A percentile compares a stretch with the other conserved stretches of the same genome.
Evolutionary conservation across 2,797 vertebrate genomes (phyloP).

Genomic region (Mormyrus hasselquistii): DNA sequence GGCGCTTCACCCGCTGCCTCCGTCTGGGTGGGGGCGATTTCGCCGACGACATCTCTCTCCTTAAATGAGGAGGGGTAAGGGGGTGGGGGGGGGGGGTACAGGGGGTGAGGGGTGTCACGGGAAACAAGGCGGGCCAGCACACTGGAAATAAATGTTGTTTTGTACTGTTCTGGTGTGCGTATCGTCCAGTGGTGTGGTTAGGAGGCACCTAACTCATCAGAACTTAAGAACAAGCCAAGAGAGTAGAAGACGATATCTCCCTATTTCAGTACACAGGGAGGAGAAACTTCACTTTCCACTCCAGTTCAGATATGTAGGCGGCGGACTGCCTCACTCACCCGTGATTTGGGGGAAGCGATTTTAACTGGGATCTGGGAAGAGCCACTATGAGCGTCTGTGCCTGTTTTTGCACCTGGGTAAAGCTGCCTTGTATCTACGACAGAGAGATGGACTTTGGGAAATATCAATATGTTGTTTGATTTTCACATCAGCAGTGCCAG

Average conservation of each 20-base stretch:
- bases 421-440: not conserved
- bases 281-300: not conserved
- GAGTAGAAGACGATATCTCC: not conserved
- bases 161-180: not conserved
- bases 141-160: not conserved
- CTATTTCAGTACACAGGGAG: not conserved
- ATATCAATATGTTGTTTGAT: constrained; percentile 31
- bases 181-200: constrained; percentile 12
- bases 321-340: not conserved
- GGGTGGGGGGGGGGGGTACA: not conserved
- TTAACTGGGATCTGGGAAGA: not conserved
- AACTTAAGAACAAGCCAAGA: not conserved
- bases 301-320: not conserved
- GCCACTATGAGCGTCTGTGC: not conserved
- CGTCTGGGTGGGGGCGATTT: constrained; percentile 80
- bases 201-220: not conserved
- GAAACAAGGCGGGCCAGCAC: not conserved
- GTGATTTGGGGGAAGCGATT: not conserved
- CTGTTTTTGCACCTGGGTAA: not conserved
- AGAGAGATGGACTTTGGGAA: not conserved
- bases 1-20: constrained; percentile 89
- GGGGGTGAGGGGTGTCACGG: not conserved
- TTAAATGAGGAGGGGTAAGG: constrained; percentile 68
- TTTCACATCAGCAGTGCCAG: constrained; percentile 39
- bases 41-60: constrained; percentile 91